phyloP scores from a whole-genome alignment of 1,140 invertebrate species.

The Apis dorsata region DNA sequence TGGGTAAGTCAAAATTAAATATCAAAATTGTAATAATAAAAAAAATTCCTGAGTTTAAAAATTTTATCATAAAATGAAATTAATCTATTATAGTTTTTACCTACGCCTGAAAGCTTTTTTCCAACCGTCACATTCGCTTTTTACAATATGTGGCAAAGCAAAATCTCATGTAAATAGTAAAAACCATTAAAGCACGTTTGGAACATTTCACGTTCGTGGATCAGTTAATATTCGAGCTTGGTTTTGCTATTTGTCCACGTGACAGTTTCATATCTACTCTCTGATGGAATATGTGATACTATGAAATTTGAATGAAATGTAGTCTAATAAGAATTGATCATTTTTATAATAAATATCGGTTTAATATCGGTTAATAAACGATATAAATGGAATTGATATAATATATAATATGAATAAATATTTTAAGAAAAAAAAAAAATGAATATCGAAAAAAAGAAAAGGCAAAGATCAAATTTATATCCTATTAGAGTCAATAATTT shows the following conservation, averaged over 20 bases:
- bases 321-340: neutral
- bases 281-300: constrained; percentile 1
- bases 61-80: neutral
- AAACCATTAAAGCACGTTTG: constrained; percentile 8
- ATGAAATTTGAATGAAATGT: constrained; percentile 12
- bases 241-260: constrained; percentile 6
- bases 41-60: too few relatives aligned
- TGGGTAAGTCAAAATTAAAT: neutral
- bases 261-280: constrained; percentile 17
- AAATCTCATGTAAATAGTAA: neutral
- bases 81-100: constrained; percentile 14
- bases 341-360: neutral
- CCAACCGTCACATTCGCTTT: neutral
- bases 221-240: constrained; percentile 21
- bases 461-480: neutral
- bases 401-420: neutral
- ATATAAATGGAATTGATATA: neutral
- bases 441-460: neutral
- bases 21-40: neutral
- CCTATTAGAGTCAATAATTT: neutral
- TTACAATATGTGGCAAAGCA: neutral
- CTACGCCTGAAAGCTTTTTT: neutral
- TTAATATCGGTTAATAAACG: neutral
- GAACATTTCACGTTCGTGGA: neutral
- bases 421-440: neutral